Evolutionary conservation across 1,140 invertebrate species (phyloP).

Genomic region (Atopsyche davidsoni): DNA sequence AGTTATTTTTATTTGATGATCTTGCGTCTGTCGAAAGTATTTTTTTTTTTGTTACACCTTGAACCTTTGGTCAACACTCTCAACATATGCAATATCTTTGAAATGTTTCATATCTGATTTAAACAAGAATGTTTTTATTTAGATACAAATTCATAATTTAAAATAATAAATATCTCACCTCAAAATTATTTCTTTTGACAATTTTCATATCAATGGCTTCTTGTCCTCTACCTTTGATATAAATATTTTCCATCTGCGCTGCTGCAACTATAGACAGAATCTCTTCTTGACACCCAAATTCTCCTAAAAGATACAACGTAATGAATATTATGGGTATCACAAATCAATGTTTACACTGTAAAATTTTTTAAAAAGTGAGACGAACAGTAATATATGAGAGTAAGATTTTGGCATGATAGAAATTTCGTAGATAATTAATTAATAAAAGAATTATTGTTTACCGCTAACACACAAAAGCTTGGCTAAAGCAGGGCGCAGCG

Average conservation of each 20-base stretch:
- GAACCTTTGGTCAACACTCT: conserved; percentile 1
- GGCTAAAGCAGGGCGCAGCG: conserved; percentile 79
- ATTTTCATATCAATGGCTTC: conserved; percentile 59
- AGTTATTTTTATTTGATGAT: not conserved
- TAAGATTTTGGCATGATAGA: too few relatives aligned
- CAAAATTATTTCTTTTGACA: conserved; percentile 55
- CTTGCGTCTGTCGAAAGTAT: not conserved
- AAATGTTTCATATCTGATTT: too few relatives aligned
- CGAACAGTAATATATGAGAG: too few relatives aligned
- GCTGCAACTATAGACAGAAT: conserved; percentile 82
- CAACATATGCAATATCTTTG: too few relatives aligned
- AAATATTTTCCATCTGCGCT: conserved; percentile 89
- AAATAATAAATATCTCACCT: conserved; percentile 17
- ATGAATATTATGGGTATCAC: too few relatives aligned
- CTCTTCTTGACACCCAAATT: conserved; percentile 85
- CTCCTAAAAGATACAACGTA: too few relatives aligned
- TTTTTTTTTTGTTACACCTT: not conserved
- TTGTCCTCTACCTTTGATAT: conserved; percentile 63
- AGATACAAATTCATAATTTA: too few relatives aligned
- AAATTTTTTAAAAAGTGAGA: too few relatives aligned
- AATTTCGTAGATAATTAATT: too few relatives aligned
- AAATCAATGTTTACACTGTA: too few relatives aligned
- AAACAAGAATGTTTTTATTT: not conserved
- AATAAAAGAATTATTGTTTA: too few relatives aligned
- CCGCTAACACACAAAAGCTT: conserved; percentile 82